Conservation (phyloP, 1,140 invertebrate species). For the Ips typographus region DNA sequence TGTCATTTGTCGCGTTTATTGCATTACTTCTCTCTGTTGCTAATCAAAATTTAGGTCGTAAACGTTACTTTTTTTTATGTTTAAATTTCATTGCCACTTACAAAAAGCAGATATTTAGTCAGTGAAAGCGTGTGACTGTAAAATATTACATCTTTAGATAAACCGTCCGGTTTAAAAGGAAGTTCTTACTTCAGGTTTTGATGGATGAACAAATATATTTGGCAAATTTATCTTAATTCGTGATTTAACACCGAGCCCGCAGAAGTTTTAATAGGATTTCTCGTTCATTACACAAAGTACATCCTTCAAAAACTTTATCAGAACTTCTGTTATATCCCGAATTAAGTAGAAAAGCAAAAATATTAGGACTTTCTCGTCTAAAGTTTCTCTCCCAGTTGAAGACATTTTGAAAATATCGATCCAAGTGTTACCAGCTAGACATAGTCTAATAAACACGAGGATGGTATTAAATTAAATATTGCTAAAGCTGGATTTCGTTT, state of each 20-base stretch:
- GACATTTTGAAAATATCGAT: background rate
- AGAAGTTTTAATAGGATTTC: conserved; percentile 17
- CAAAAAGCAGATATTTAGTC: too few relatives aligned
- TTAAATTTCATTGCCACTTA: too few relatives aligned
- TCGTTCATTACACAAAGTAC: conserved; percentile 17
- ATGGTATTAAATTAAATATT: background rate
- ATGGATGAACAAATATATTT: conserved; percentile 9
- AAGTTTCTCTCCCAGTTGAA: background rate
- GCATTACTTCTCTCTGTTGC: background rate
- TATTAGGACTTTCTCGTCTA: conserved; percentile 2
- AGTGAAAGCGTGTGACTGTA: too few relatives aligned
- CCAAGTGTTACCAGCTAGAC: background rate
- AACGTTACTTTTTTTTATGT: too few relatives aligned
- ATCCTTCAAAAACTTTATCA: conserved; percentile 12
- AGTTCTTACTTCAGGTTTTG: background rate
- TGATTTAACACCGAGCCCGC: conserved; percentile 4
- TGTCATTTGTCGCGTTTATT: conserved; percentile 9
- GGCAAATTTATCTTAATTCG: conserved; percentile 11
- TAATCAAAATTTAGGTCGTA: too few relatives aligned
- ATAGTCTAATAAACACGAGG: background rate
- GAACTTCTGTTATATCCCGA: conserved; percentile 15
- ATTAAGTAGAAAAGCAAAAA: conserved; percentile 16
- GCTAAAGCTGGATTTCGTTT: background rate
- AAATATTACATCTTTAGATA: too few relatives aligned
- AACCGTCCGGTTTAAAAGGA: background rate